Percentiles rank a stretch among this genome's conserved stretches.
These are phyloP conservation scores for Phodopus roborovskii DNA, from an alignment of 2,113 vertebrate genomes.

Conservation along the genomic window DNA sequence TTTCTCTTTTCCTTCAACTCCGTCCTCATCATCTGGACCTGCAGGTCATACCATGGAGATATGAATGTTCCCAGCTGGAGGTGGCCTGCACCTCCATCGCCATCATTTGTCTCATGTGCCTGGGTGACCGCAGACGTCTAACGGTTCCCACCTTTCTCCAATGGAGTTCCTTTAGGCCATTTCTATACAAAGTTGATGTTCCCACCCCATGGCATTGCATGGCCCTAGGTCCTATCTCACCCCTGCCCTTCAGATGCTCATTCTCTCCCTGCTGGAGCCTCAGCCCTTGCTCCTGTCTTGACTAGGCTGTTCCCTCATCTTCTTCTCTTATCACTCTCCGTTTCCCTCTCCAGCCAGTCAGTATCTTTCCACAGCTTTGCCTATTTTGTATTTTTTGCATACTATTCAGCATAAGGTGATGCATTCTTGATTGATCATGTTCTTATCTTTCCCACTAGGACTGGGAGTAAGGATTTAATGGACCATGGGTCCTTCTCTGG, in stretches of 20 bases:
- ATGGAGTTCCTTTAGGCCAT: fast-evolving
- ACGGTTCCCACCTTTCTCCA: fast-evolving
- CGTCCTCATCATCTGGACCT: background rate
- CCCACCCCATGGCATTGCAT: background rate
- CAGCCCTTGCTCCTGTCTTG: background rate
- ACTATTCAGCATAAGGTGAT: background rate
- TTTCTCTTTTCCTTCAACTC: background rate
- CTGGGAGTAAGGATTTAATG: background rate
- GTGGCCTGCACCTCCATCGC: background rate
- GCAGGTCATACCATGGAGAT: background rate
- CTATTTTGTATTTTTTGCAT: background rate
- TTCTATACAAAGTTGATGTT: background rate
- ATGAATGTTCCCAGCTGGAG: background rate
- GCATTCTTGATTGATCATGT: background rate
- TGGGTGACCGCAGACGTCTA: background rate
- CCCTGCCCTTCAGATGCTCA: background rate
- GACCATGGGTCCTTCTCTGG: background rate
- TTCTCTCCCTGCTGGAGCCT: background rate
- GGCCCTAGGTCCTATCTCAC: too few species aligned
- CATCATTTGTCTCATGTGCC: background rate
- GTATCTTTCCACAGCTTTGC: background rate
- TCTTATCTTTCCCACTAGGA: background rate
- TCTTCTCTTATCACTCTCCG: background rate
- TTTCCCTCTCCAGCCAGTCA: background rate
- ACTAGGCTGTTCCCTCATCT: too few species aligned